Evolutionary conservation across 2,113 vertebrate species (phyloP), one percentile per base, ranked within the genome.

Genomic region (Picathartes gymnocephalus): DNA sequence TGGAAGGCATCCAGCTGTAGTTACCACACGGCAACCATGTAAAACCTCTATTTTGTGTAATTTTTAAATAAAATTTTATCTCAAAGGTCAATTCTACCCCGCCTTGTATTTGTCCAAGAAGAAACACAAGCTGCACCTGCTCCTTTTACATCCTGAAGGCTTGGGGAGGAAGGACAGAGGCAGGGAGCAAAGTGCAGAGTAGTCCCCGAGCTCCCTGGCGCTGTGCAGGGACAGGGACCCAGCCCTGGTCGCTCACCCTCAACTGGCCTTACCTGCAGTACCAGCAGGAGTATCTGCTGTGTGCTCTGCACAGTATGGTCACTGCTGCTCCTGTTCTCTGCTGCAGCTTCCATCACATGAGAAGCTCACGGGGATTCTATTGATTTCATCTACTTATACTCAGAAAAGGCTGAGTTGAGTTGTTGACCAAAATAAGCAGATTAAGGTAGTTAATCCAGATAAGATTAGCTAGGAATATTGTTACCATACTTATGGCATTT

Each of bases 41-140:
- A 96, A 96, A 96, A 90, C 90, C 93, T 98, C 70, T 97, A 97
- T 97, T 98, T 98, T 98, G 79, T 97, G 97, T 97, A 97, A 88
- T 48, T 95, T 96, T 97, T 94, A 97, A 96, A 97, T 98, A 98
- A 96, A 98, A 97, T 82, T 84, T 92, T 95, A 96, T 80, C 77
- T 80, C 19, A 4, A 90, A 98, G 95, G 95, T 91, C 71, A 88
- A 58, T 68, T 92, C 78, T 93, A 94, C 62, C 54, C 83, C 0
- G 2, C 93, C 48, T 94, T 33, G 47, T 86, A 4, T 96, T 90
- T 96, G 82, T 91, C 78, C 35, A 39, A 64, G 68, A 65, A 68
- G 72, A 56, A 79, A 15, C 0, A 13, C 39, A 82, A 82, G n/a
- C 33, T 45, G 39, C 24, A 83, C 23, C 37, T 0, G 1, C 45